These are phyloP conservation scores for Zootoca vivipara DNA, from an alignment of 2,113 vertebrate species.

Conservation along the genomic window DNA sequence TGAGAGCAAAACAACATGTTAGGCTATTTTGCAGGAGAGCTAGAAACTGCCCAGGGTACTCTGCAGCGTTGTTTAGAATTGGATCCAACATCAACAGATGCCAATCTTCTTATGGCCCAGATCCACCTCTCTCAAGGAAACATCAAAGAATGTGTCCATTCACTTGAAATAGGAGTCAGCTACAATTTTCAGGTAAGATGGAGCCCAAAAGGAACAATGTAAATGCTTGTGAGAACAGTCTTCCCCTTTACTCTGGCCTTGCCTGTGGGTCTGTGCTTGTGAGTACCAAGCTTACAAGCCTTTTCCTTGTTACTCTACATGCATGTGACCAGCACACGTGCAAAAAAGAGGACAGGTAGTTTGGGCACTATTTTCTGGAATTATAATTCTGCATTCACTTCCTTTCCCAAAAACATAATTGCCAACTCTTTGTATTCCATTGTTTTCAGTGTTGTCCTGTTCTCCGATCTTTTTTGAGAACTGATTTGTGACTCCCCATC, in stretches of 20 bases:
- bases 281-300: not conserved
- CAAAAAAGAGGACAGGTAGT: not conserved
- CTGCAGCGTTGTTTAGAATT: constrained; percentile 76
- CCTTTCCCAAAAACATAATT: not conserved
- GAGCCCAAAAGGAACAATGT: not conserved
- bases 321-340: not conserved
- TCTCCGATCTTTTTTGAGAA: not conserved
- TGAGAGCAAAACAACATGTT: not conserved
- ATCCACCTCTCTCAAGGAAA: constrained; percentile 71
- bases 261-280: not conserved
- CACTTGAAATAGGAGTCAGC: constrained; percentile 76
- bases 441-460: not conserved
- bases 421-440: not conserved
- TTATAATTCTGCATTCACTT: not conserved
- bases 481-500: not conserved
- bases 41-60: constrained; percentile 69
- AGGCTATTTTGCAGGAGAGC: constrained; percentile 67
- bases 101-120: constrained; percentile 79
- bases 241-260: not conserved
- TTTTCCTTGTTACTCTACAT: not conserved
- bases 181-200: constrained; percentile 78
- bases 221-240: not conserved
- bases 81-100: constrained; percentile 65
- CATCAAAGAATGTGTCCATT: constrained; percentile 72
- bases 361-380: not conserved